A percentile compares a stretch with the other conserved stretches of the same genome.
Evolutionary conservation across 2,888 invertebrate genomes (phyloP).

Genomic region (Meteorus colon): DNA sequence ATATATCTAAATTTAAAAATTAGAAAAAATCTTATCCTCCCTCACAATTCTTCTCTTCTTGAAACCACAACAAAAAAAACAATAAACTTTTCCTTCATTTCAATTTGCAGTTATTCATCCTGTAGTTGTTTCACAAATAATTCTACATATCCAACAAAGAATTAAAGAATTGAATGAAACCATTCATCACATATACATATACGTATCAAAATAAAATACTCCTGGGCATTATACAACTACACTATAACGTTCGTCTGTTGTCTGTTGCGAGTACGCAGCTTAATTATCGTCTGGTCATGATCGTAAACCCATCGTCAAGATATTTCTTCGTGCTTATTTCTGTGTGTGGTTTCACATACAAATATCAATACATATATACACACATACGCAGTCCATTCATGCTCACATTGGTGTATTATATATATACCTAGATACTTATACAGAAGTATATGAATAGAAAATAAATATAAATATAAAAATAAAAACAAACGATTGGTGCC

Average conservation of each 20-base stretch:
- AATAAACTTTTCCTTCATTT: too few species aligned
- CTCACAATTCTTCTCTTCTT: too few species aligned
- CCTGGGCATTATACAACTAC: slow-evolving; percentile 10
- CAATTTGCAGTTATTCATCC: slow-evolving; percentile 1
- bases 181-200: slow-evolving; percentile 60
- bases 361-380: not conserved
- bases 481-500: slow-evolving; percentile 17
- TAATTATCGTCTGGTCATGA: slow-evolving; percentile 45
- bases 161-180: slow-evolving; percentile 59
- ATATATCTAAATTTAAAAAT: too few species aligned
- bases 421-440: not conserved
- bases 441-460: not conserved
- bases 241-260: slow-evolving; percentile 40
- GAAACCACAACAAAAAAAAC: too few species aligned
- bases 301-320: slow-evolving; percentile 36
- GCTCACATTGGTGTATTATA: too few species aligned
- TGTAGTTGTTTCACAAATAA: not conserved
- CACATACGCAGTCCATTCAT: not conserved
- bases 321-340: not conserved
- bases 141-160: not conserved
- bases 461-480: not conserved
- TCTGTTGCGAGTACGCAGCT: slow-evolving; percentile 37
- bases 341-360: not conserved
- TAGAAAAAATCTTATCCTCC: too few species aligned
- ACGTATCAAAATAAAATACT: slow-evolving; percentile 42